Percentiles rank a stretch among this genome's conserved stretches.
phyloP scores from a whole-genome alignment of 2,797 vertebrate species.

The Ceyx erithaca region DNA sequence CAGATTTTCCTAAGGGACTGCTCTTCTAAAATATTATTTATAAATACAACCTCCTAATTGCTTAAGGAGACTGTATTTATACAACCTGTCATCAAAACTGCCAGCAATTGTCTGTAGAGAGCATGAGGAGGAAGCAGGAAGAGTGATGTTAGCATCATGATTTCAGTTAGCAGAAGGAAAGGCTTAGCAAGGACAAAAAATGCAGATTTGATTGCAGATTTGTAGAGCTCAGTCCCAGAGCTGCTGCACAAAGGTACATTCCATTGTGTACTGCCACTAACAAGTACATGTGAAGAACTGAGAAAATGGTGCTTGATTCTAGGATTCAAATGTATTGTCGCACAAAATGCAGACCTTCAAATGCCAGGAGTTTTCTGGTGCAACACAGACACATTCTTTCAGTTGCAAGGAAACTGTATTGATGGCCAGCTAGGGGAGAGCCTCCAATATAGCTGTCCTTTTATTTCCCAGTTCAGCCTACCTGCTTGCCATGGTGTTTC shows the following conservation, averaged over 20 bases:
- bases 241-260: not conserved
- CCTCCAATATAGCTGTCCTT: not conserved
- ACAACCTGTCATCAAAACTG: not conserved
- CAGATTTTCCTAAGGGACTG: not conserved
- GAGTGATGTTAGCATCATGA: not conserved
- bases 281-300: not conserved
- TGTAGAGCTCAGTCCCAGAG: not conserved
- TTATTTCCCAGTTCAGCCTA: not conserved
- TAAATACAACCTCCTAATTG: not conserved
- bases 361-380: not conserved
- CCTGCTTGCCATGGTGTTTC: not conserved
- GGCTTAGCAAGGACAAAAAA: not conserved
- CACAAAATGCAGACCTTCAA: not conserved
- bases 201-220: not conserved
- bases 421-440: not conserved
- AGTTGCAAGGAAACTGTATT: not conserved
- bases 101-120: not conserved
- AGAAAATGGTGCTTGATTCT: not conserved
- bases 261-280: not conserved
- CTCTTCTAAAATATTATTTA: not conserved
- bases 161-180: not conserved
- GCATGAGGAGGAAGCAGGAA: not conserved
- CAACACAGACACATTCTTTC: not conserved
- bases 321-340: not conserved
- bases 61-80: not conserved